A percentile compares a stretch with the other conserved stretches of the same genome.
These are phyloP conservation scores for Mythimna pallens DNA, from an alignment of 2,888 invertebrate genomes.

Conservation along the genomic window DNA sequence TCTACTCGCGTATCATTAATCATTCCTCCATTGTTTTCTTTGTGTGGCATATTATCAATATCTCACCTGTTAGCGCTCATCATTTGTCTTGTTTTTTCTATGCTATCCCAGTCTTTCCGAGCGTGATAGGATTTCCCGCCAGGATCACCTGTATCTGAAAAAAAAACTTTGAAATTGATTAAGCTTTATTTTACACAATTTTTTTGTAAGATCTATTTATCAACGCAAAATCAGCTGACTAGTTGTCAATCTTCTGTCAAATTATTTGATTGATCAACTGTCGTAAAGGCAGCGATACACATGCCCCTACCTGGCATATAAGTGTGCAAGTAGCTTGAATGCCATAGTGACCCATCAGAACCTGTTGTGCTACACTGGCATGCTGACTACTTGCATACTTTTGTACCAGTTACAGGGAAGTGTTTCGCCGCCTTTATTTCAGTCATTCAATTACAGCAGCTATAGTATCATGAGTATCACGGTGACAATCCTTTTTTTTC, in stretches of 20 bases:
- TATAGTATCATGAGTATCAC: too few species aligned
- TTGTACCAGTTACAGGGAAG: too few species aligned
- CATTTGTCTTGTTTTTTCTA: constrained; percentile 95
- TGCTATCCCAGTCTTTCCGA: constrained; percentile 95
- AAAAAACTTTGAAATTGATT: constrained; percentile 15
- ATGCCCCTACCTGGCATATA: too few species aligned
- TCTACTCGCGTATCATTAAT: constrained; percentile 47
- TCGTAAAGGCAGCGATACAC: background rate
- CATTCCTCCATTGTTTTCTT: constrained; percentile 34
- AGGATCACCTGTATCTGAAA: constrained; percentile 81
- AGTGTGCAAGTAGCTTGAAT: too few species aligned
- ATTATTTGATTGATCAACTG: background rate
- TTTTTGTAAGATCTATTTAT: background rate
- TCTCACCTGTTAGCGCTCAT: constrained; percentile 89
- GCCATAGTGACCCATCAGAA: too few species aligned
- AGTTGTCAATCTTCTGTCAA: background rate
- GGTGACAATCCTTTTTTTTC: too few species aligned
- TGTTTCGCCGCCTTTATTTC: too few species aligned
- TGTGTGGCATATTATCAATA: constrained; percentile 54
- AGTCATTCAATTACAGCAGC: too few species aligned
- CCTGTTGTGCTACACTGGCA: too few species aligned
- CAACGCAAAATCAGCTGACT: background rate
- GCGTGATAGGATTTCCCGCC: constrained; percentile 81
- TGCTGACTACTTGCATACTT: too few species aligned
- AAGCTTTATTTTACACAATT: background rate